Conservation (phyloP, 2,888 invertebrate species). For the Corbicula japonica region DNA sequence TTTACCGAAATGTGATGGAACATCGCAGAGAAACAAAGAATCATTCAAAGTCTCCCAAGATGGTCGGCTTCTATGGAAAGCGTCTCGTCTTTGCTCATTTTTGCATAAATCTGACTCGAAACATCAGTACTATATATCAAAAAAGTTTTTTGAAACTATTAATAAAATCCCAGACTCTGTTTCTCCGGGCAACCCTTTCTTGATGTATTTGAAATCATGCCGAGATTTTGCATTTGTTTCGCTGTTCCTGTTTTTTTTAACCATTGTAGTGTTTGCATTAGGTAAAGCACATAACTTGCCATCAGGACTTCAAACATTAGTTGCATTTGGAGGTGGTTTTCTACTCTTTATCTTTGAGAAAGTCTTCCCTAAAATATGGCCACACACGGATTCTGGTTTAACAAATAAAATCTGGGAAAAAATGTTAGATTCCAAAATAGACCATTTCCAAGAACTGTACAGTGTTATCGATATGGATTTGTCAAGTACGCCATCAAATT, state of each 20-base stretch:
- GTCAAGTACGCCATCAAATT: no score
- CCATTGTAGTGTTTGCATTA: constrained; percentile 8
- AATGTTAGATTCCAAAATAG: neutral
- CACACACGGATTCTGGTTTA: neutral
- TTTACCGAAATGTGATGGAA: neutral
- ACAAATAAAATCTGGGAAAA: neutral
- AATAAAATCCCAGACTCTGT: no score
- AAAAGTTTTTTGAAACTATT: neutral
- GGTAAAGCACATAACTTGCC: constrained; percentile 6
- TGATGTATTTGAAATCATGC: neutral
- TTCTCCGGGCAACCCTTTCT: neutral
- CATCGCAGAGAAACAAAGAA: neutral
- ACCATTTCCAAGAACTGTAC: neutral
- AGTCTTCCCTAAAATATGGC: neutral
- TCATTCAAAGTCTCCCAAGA: neutral
- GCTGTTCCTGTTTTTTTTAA: constrained; percentile 3
- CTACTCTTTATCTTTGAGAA: neutral
- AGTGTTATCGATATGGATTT: neutral
- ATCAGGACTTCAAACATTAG: neutral
- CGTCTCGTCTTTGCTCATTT: neutral
- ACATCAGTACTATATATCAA: neutral
- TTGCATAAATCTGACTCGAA: neutral
- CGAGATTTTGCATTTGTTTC: neutral
- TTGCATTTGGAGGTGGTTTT: constrained; percentile 1
- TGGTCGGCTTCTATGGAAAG: neutral